Evolutionary conservation across 2,888 invertebrate genomes (phyloP).

Genomic region (Diarsia dahlii): DNA sequence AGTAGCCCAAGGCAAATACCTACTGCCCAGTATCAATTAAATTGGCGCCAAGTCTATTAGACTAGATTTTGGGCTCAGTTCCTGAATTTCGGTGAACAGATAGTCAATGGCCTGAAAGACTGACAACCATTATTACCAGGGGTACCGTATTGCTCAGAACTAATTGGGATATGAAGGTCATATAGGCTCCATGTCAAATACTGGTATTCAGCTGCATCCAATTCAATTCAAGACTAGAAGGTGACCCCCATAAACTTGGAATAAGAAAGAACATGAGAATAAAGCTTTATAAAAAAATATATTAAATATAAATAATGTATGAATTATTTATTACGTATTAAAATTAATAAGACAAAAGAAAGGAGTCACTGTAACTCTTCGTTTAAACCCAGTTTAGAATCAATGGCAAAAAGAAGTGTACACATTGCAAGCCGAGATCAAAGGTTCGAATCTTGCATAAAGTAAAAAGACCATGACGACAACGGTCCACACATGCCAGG

Average conservation of each 20-base stretch:
- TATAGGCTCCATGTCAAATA: too few relatives aligned
- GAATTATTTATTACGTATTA: background rate
- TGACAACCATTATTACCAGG: too few relatives aligned
- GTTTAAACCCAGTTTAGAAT: background rate
- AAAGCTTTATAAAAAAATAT: too few relatives aligned
- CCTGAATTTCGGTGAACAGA: too few relatives aligned
- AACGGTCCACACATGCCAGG: slow-evolving; percentile 19
- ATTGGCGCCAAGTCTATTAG: slow-evolving; percentile 8
- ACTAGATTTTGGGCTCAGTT: background rate
- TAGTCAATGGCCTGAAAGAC: too few relatives aligned
- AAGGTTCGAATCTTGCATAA: slow-evolving; percentile 34
- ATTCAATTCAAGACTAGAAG: too few relatives aligned
- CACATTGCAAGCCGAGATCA: slow-evolving; percentile 30
- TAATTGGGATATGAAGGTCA: too few relatives aligned
- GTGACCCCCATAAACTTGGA: too few relatives aligned
- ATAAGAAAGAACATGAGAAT: too few relatives aligned
- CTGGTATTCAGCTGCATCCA: too few relatives aligned
- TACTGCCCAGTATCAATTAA: slow-evolving; percentile 1
- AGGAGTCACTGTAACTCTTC: background rate
- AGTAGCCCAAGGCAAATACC: background rate
- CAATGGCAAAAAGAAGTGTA: slow-evolving; percentile 39
- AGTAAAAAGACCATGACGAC: slow-evolving; percentile 28
- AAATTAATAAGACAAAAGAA: background rate
- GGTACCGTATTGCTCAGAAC: too few relatives aligned
- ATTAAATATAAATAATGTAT: background rate